Evolutionary conservation across 2,113 vertebrate genomes (phyloP).

Genomic region (Miniopterus natalensis): DNA sequence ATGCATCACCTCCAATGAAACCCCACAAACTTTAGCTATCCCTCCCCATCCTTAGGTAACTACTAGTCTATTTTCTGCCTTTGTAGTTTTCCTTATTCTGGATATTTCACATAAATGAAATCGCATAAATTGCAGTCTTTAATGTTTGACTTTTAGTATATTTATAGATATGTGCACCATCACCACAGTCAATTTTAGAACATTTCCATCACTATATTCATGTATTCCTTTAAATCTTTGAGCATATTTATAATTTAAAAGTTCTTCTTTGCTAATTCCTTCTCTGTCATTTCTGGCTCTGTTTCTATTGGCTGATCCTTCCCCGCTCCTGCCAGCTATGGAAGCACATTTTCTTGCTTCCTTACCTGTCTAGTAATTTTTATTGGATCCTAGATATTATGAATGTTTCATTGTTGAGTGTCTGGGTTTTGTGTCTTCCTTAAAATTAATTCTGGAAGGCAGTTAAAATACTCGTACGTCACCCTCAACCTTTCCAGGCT

Average conservation of each 20-base stretch:
- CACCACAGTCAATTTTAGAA: slow-evolving; percentile 21
- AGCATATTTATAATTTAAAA: slow-evolving; percentile 20
- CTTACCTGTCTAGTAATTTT: slow-evolving; percentile 42
- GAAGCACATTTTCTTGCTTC: slow-evolving; percentile 13
- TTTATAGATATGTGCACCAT: not conserved
- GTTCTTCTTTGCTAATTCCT: not conserved
- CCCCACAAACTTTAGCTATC: too few relatives aligned
- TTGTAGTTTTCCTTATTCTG: too few relatives aligned
- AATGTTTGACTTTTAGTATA: not conserved
- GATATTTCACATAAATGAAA: too few relatives aligned
- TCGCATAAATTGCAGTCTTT: too few relatives aligned
- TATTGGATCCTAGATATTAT: slow-evolving; percentile 12
- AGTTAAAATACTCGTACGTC: not conserved
- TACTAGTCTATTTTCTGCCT: too few relatives aligned
- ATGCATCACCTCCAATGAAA: too few relatives aligned
- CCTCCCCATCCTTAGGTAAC: too few relatives aligned
- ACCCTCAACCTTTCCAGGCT: not conserved
- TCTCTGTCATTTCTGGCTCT: slow-evolving; percentile 38
- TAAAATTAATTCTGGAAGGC: slow-evolving; percentile 32
- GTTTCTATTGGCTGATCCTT: not conserved
- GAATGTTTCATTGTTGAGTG: slow-evolving; percentile 6
- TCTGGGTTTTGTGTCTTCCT: slow-evolving; percentile 35
- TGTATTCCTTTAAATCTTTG: not conserved
- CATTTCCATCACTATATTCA: not conserved
- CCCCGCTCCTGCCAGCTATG: not conserved